A percentile compares a stretch with the other conserved stretches of the same genome.
phyloP scores from a whole-genome alignment of 2,113 vertebrate genomes.

The Lepisosteus osseus region DNA sequence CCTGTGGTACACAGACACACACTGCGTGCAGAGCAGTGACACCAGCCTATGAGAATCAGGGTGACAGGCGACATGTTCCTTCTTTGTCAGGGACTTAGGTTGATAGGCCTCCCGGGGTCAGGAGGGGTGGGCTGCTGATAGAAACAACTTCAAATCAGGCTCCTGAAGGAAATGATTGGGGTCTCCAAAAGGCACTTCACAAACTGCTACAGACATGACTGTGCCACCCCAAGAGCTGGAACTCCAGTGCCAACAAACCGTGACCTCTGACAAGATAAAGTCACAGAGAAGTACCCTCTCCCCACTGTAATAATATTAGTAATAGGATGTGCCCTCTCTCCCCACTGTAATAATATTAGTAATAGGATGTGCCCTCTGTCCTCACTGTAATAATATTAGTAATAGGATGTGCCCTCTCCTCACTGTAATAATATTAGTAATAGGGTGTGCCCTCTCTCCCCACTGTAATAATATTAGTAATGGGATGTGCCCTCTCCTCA shows the following conservation, averaged over 20 bases:
- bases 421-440: too few relatives aligned
- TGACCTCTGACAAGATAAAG: slow-evolving; percentile 5
- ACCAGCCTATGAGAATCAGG: slow-evolving; percentile 26
- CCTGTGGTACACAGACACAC: not conserved
- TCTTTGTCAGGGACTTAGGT: slow-evolving; percentile 33
- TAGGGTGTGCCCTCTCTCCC: too few relatives aligned
- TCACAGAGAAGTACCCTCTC: not conserved
- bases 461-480: too few relatives aligned
- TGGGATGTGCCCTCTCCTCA: too few relatives aligned
- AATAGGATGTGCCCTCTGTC: too few relatives aligned
- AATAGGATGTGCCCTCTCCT: too few relatives aligned
- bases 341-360: too few relatives aligned
- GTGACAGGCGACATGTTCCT: slow-evolving; percentile 22
- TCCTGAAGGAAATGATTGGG: slow-evolving; percentile 15
- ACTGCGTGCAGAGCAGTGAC: slow-evolving; percentile 1
- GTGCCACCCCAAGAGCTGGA: not conserved
- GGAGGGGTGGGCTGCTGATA: slow-evolving; percentile 29
- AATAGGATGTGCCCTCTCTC: too few relatives aligned
- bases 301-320: too few relatives aligned
- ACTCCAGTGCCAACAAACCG: not conserved
- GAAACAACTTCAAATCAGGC: slow-evolving; percentile 24
- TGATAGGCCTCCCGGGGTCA: slow-evolving; percentile 37
- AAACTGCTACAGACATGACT: slow-evolving; percentile 9
- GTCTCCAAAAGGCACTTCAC: slow-evolving; percentile 3
- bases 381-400: too few relatives aligned